Percentiles rank a stretch among this genome's conserved stretches.
Evolutionary conservation across 2,797 vertebrate genomes (phyloP).

Genomic region (Tiaroga cobitis): DNA sequence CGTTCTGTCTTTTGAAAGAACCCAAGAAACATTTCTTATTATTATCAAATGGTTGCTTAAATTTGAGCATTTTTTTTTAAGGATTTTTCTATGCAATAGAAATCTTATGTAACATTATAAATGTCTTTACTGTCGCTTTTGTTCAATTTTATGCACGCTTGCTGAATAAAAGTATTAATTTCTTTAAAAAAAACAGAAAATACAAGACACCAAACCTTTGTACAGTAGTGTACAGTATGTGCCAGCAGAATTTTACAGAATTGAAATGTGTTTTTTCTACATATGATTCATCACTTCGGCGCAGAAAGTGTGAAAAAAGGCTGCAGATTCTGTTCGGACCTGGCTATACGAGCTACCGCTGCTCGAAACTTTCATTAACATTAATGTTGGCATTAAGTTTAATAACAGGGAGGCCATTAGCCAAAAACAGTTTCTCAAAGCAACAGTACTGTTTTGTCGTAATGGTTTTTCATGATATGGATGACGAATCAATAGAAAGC

Average conservation of each 20-base stretch:
- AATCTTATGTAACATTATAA: neutral
- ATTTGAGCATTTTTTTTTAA: neutral
- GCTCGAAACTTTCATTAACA: conserved; percentile 13
- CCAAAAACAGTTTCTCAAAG: conserved; percentile 33
- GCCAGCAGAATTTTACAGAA: neutral
- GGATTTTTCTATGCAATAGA: neutral
- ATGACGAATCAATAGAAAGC: conserved; percentile 22
- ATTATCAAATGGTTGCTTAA: neutral
- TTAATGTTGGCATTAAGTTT: conserved; percentile 31
- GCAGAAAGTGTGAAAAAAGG: neutral
- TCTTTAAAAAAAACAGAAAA: neutral
- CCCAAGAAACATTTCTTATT: neutral
- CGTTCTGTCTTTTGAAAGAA: neutral
- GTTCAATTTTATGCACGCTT: neutral
- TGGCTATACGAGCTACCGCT: neutral
- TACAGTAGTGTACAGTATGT: neutral
- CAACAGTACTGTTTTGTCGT: conserved; percentile 10
- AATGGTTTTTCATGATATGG: conserved; percentile 36
- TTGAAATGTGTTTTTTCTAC: neutral
- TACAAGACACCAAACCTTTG: neutral
- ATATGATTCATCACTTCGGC: neutral
- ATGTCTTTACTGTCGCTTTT: neutral
- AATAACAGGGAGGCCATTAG: conserved; percentile 39
- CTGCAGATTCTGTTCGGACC: neutral
- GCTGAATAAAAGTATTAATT: neutral